phyloP scores from a whole-genome alignment of 2,113 vertebrate genomes.

The Urocolius indicus region DNA sequence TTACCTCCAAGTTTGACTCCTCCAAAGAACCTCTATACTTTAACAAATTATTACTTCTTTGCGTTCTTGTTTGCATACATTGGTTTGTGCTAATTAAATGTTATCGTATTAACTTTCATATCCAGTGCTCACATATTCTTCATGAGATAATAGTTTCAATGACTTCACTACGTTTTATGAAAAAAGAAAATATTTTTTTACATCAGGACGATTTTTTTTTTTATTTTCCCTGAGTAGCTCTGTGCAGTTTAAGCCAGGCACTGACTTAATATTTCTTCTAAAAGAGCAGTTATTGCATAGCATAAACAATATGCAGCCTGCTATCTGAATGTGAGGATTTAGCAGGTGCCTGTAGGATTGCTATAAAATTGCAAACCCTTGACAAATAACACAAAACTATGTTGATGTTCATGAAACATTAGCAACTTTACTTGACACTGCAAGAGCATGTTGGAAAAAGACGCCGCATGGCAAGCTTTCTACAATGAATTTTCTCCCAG shows the following conservation, averaged over 20 bases:
- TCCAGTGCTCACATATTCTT: background rate
- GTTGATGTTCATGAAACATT: background rate
- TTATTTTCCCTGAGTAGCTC: background rate
- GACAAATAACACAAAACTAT: background rate
- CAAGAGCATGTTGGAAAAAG: background rate
- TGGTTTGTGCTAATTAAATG: background rate
- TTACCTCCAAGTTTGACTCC: background rate
- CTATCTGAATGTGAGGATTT: background rate
- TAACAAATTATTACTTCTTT: background rate
- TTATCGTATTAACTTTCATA: background rate
- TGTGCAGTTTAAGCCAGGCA: background rate
- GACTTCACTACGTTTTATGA: background rate
- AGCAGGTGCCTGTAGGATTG: background rate
- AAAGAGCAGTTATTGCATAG: background rate
- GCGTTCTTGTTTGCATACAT: background rate
- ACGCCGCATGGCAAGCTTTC: background rate
- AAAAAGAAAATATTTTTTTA: background rate
- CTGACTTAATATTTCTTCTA: background rate
- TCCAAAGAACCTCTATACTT: background rate
- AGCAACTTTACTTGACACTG: background rate
- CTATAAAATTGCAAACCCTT: background rate
- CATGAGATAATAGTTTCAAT: background rate
- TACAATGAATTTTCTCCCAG: background rate
- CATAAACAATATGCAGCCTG: background rate
- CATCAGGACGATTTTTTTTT: background rate